Percentiles rank a stretch among this genome's conserved stretches.
These are phyloP conservation scores for Acronicta aceris DNA, from an alignment of 2,888 invertebrate genomes.

Conservation along the genomic window DNA sequence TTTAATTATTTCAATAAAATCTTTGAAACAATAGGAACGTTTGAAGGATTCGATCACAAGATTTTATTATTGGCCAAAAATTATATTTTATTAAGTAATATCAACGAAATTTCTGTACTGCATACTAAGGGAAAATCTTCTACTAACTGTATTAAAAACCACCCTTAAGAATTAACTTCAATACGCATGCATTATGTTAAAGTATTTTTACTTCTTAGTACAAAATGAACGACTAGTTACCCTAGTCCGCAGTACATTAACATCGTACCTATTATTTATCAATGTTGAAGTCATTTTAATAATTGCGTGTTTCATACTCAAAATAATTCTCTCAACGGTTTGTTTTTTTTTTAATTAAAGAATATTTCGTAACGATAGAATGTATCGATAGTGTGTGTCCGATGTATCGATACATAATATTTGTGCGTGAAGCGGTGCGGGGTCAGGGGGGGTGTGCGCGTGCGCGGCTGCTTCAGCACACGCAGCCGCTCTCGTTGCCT, in stretches of 20 bases:
- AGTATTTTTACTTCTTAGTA: neutral
- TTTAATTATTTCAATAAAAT: slow-evolving; percentile 16
- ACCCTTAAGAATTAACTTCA: neutral
- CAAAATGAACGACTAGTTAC: neutral
- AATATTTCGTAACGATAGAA: slow-evolving; percentile 51
- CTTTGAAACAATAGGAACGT: slow-evolving; percentile 26
- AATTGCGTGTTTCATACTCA: slow-evolving; percentile 41
- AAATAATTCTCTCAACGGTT: slow-evolving; percentile 34
- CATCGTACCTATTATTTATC: slow-evolving; percentile 3
- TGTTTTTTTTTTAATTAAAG: slow-evolving; percentile 39
- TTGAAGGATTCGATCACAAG: slow-evolving; percentile 28
- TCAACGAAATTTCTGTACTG: slow-evolving; percentile 29
- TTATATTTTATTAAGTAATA: neutral
- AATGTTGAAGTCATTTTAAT: slow-evolving; percentile 46
- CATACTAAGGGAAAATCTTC: neutral
- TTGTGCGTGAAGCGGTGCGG: slow-evolving; percentile 63
- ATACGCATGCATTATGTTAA: neutral
- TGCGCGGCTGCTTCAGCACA: slow-evolving; percentile 90
- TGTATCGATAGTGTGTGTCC: slow-evolving; percentile 41
- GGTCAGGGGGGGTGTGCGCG: slow-evolving; percentile 46
- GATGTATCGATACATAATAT: slow-evolving; percentile 48
- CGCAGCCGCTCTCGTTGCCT: slow-evolving; percentile 95
- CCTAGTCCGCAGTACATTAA: slow-evolving; percentile 23
- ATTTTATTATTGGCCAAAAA: slow-evolving; percentile 9
- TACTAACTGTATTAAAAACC: too few species aligned